A percentile compares a stretch with the other conserved stretches of the same genome.
Evolutionary conservation across 2,888 invertebrate species (phyloP).

Genomic region (Exocentrus adspersus): DNA sequence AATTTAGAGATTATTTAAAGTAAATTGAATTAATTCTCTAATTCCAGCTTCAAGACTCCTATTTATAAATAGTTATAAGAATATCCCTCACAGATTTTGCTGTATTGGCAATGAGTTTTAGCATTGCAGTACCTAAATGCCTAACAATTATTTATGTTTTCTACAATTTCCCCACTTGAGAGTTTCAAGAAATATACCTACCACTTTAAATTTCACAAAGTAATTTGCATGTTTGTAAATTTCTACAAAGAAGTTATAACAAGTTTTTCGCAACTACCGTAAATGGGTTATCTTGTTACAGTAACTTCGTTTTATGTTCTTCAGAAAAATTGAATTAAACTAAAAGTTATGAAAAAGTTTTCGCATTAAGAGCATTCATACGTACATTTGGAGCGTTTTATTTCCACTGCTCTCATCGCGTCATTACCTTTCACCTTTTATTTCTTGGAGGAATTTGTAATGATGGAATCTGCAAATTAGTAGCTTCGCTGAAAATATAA

Average conservation of each 20-base stretch:
- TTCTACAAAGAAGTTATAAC: conserved; percentile 49
- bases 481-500: background rate
- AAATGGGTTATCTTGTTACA: conserved; percentile 55
- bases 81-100: no score
- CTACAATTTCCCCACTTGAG: background rate
- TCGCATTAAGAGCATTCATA: conserved; percentile 50
- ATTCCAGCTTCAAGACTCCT: no score
- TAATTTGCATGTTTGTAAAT: conserved; percentile 45
- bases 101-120: no score
- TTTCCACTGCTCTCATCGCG: conserved; percentile 29
- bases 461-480: background rate
- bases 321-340: conserved; percentile 55
- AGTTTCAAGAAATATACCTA: conserved; percentile 3
- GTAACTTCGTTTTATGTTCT: conserved; percentile 53
- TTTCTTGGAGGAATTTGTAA: conserved; percentile 12
- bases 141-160: background rate
- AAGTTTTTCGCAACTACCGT: conserved; percentile 47
- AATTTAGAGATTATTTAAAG: background rate
- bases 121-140: no score
- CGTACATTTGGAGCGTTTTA: conserved; percentile 41
- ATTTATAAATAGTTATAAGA: no score
- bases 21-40: no score
- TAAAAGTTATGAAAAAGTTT: conserved; percentile 56
- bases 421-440: conserved; percentile 21
- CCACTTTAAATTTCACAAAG: conserved; percentile 27